Conservation (phyloP, 2,113 vertebrate genomes). For the Lophura nycthemera region DNA sequence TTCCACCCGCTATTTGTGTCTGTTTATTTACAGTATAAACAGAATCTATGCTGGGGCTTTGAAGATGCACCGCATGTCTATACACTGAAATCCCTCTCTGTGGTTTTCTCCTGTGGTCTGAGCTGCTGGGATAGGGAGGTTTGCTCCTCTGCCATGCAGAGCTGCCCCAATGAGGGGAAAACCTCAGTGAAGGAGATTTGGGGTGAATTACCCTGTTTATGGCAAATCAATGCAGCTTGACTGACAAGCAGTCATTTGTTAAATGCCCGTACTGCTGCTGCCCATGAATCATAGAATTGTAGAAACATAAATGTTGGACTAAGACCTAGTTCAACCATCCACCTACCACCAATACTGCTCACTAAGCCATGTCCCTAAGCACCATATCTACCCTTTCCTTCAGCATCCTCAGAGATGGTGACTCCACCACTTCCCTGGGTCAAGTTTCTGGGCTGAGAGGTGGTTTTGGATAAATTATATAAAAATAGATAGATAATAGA, state of each 20-base stretch:
- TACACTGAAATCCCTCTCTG: constrained; percentile 46
- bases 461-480: neutral
- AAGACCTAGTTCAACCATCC: too few species aligned
- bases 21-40: constrained; percentile 76
- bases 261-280: constrained; percentile 35
- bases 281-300: neutral
- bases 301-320: too few species aligned
- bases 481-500: neutral
- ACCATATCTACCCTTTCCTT: too few species aligned
- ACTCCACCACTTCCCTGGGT: too few species aligned
- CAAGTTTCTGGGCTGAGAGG: accelerated
- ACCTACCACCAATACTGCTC: too few species aligned
- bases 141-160: neutral
- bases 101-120: constrained; percentile 62
- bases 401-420: too few species aligned
- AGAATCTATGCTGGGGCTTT: constrained; percentile 68
- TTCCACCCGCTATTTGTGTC: constrained; percentile 47
- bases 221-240: neutral
- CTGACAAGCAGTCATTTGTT: neutral
- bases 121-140: neutral
- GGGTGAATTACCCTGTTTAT: constrained; percentile 27
- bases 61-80: constrained; percentile 64
- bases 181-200: neutral
- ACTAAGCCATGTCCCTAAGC: too few species aligned
- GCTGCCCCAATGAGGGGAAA: neutral